Evolutionary conservation across 2,113 vertebrate genomes (phyloP).

Genomic region (Anhinga rufa): DNA sequence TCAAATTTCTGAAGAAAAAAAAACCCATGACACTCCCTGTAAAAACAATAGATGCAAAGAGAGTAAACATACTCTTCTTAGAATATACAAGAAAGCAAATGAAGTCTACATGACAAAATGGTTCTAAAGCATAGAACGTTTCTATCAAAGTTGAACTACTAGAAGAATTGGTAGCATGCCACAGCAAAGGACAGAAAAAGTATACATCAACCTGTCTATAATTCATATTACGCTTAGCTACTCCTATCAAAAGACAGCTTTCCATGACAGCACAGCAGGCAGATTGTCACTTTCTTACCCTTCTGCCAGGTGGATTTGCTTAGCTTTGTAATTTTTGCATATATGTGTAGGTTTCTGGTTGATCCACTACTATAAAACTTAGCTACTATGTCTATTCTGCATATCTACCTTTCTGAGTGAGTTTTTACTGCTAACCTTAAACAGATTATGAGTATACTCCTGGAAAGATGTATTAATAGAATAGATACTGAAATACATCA

Average conservation of each 20-base stretch:
- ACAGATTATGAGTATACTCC: background rate
- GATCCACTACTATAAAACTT: background rate
- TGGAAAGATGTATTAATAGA: background rate
- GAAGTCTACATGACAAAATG: background rate
- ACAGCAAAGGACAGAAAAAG: background rate
- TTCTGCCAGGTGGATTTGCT: background rate
- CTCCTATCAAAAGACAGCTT: background rate
- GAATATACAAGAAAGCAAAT: background rate
- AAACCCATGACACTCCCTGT: background rate
- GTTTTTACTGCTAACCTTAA: background rate
- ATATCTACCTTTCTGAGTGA: background rate
- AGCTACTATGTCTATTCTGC: background rate
- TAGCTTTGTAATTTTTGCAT: background rate
- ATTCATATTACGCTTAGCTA: background rate
- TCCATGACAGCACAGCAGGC: background rate
- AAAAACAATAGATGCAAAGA: background rate
- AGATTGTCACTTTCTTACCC: background rate
- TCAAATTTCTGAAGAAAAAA: background rate
- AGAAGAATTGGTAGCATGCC: background rate
- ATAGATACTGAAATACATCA: background rate
- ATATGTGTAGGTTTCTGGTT: background rate
- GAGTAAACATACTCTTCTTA: background rate
- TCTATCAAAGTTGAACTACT: background rate
- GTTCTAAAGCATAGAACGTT: background rate
- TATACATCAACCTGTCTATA: background rate